phyloP scores from a whole-genome alignment of 2,888 invertebrate genomes.

The Marasmarcha lunaedactyla region DNA sequence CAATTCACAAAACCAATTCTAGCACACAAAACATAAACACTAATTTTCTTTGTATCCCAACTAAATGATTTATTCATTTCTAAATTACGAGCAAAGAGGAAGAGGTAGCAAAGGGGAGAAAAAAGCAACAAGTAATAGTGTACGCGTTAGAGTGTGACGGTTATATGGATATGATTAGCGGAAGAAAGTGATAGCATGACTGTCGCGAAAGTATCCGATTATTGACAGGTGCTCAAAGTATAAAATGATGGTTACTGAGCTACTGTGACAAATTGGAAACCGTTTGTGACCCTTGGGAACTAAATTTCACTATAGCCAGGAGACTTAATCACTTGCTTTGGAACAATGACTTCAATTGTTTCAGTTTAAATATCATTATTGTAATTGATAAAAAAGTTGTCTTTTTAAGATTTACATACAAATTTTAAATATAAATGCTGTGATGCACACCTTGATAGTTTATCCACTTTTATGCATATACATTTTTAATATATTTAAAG shows the following conservation, averaged over 20 bases:
- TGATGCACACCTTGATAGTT: too few relatives aligned
- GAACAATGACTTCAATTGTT: too few relatives aligned
- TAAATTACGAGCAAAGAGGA: slow-evolving; percentile 47
- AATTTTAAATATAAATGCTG: too few relatives aligned
- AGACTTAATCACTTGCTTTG: slow-evolving; percentile 1
- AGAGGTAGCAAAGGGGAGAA: slow-evolving; percentile 33
- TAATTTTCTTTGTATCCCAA: slow-evolving; percentile 18
- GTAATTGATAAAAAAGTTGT: slow-evolving; percentile 6
- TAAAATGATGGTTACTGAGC: slow-evolving; percentile 35
- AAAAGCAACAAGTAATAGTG: slow-evolving; percentile 28
- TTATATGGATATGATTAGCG: slow-evolving; percentile 29
- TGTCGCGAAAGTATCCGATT: slow-evolving; percentile 21
- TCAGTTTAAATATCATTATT: too few relatives aligned
- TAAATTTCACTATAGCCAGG: slow-evolving; percentile 6
- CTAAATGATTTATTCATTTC: slow-evolving; percentile 46
- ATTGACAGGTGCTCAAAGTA: slow-evolving; percentile 29
- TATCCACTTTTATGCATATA: too few relatives aligned
- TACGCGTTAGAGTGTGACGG: slow-evolving; percentile 48
- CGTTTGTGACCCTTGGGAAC: slow-evolving; percentile 21
- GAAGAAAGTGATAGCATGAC: slow-evolving; percentile 37
- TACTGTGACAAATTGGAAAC: slow-evolving; percentile 38
- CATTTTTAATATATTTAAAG: too few relatives aligned
- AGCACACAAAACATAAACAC: slow-evolving; percentile 22
- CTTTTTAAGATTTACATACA: too few relatives aligned
- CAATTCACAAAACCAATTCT: slow-evolving; percentile 27